Base-by-base conservation (phyloP, 2,888 invertebrate species). In the Alentia gelatinosa region DNA sequence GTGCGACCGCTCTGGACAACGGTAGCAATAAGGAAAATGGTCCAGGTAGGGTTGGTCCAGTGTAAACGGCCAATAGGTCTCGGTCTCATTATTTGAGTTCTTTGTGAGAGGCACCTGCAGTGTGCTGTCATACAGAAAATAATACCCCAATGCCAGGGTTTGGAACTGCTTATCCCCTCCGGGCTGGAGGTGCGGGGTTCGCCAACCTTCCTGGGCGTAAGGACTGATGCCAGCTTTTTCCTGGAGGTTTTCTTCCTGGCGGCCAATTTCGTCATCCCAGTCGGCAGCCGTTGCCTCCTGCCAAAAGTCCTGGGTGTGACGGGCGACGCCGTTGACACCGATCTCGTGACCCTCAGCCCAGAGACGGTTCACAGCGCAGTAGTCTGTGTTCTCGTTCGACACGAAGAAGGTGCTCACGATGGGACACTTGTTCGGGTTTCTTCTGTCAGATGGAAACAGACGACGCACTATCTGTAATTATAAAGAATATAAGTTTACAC, bases 371-470 rank as follows among this genome's bases (percentile, higher is more conserved):
- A 89, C 68, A 4, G 37, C 0, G 63, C 68, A 56, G 89, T 63
- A 89, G 63, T 89, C 39, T 23, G 86, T 86, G 86, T 86, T 86
- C 86, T 86, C 86, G 39, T 89, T 89, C 1, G 63, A 56, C 56
- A 89, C 89, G 35, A 9, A 89, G 50, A 63, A 89, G 5, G 89
- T 63, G n/a, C 89, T 39, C 4, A 63, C 33, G 12, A 89, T 89
- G 26, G 89, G 63, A 63, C 89, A 89, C 50, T 68, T 30, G 37
- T 89, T 89, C 1, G 89, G 89, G 68, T 89, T 89, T n/a, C 19
- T 88, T 26, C 50, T 88, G 3, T 88, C 47, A 15, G 23, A 19
- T 1, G 23, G 42, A 23, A 88, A 88, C 40, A 88, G n/a, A 19
- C 88, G 39, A 23, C 83, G 83, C 5, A 83, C 39, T n/a, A 83